Conservation (phyloP, 2,888 invertebrate genomes). For the Oasisia sp. region DNA sequence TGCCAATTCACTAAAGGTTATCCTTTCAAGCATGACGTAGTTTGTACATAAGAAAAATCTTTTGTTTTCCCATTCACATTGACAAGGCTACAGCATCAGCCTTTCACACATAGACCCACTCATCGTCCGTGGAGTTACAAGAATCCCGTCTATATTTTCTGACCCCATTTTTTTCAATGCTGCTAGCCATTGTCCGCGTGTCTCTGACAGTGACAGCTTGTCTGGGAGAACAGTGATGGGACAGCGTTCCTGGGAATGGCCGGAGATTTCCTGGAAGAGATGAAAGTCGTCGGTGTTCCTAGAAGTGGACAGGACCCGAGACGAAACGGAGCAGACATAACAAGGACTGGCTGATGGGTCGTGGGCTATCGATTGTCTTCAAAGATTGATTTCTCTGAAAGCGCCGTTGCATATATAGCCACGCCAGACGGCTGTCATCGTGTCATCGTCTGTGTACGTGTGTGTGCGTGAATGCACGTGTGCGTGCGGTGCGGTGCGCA, state of each 20-base stretch:
- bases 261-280: background rate
- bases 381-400: constrained; percentile 6
- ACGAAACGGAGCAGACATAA: background rate
- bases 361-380: background rate
- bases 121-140: background rate
- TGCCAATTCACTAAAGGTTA: no score
- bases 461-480: background rate
- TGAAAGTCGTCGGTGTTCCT: background rate
- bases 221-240: background rate
- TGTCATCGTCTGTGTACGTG: background rate
- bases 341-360: background rate
- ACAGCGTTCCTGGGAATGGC: background rate
- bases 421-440: background rate
- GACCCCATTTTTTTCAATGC: background rate
- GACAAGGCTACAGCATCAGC: background rate
- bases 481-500: no score
- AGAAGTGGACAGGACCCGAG: background rate
- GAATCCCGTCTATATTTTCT: background rate
- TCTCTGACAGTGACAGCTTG: background rate
- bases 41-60: no score
- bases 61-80: no score
- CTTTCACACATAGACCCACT: background rate
- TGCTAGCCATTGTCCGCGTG: background rate
- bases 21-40: no score
- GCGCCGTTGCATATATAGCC: background rate